These are phyloP conservation scores for Australoheros scitulus DNA, from an alignment of 2,113 vertebrate genomes.

Conservation along the genomic window DNA sequence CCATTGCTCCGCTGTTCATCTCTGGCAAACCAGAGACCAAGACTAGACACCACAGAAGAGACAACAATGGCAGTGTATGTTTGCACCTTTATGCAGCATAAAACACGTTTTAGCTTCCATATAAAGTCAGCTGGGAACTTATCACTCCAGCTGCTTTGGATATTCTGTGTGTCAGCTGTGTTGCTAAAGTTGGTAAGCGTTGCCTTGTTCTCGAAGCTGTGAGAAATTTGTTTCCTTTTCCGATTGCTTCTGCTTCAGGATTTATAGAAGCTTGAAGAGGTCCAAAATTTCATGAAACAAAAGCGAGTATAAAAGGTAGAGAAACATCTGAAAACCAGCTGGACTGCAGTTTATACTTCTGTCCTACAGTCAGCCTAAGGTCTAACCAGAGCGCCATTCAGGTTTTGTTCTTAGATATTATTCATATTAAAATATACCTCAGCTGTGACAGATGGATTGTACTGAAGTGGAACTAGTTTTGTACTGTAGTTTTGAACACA, in stretches of 20 bases:
- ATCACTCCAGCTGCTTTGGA: conserved; percentile 7
- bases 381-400: background rate
- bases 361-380: background rate
- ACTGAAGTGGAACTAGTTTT: conserved; percentile 58
- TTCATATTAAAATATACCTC: conserved; percentile 45
- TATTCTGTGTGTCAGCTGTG: background rate
- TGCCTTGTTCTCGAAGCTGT: background rate
- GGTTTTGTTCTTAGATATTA: conserved; percentile 19
- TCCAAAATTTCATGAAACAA: background rate
- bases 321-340: background rate
- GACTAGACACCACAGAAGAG: background rate
- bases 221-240: background rate
- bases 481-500: conserved; percentile 54
- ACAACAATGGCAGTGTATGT: background rate
- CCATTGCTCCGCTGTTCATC: background rate
- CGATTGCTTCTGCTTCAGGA: background rate
- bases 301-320: background rate
- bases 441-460: conserved; percentile 61
- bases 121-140: background rate
- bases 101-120: background rate
- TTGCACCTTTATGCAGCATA: background rate
- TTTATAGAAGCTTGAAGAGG: background rate
- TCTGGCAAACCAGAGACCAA: background rate
- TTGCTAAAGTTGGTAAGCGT: background rate
- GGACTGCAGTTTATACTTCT: background rate